phyloP scores from a whole-genome alignment of 1,140 invertebrate species.

The Trachelipus rathkii region DNA sequence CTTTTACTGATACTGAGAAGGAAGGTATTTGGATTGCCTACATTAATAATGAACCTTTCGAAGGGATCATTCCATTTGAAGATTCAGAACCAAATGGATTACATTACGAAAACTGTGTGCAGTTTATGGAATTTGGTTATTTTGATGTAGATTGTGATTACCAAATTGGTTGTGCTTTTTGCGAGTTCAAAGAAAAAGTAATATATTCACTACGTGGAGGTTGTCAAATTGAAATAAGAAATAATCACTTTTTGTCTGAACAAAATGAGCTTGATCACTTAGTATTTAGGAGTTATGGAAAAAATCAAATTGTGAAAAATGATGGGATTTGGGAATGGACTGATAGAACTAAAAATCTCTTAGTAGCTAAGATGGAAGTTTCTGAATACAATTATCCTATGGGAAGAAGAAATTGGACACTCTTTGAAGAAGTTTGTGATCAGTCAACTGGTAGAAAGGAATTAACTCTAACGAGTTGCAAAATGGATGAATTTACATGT shows the following conservation, averaged over 20 bases:
- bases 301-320: constrained; percentile 1
- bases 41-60: constrained; percentile 8
- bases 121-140: background rate
- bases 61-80: background rate
- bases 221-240: constrained; percentile 13
- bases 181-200: background rate
- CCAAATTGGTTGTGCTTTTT: background rate
- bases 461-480: constrained; percentile 2
- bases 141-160: constrained; percentile 13
- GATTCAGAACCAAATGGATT: constrained; percentile 25
- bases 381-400: constrained; percentile 19
- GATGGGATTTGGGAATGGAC: constrained; percentile 20
- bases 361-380: background rate
- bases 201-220: constrained; percentile 6
- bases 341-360: background rate
- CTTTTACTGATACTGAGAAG: constrained; percentile 16
- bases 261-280: background rate
- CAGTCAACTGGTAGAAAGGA: constrained; percentile 17
- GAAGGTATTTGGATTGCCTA: constrained; percentile 16
- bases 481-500: constrained; percentile 14
- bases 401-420: constrained; percentile 19
- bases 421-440: background rate
- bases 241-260: constrained; percentile 13
- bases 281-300: constrained; percentile 10
- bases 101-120: constrained; percentile 23